Percentiles rank a stretch among this genome's conserved stretches.
These are phyloP conservation scores for Sebastes nivosus DNA, from an alignment of 2,797 vertebrate genomes.

Conservation along the genomic window DNA sequence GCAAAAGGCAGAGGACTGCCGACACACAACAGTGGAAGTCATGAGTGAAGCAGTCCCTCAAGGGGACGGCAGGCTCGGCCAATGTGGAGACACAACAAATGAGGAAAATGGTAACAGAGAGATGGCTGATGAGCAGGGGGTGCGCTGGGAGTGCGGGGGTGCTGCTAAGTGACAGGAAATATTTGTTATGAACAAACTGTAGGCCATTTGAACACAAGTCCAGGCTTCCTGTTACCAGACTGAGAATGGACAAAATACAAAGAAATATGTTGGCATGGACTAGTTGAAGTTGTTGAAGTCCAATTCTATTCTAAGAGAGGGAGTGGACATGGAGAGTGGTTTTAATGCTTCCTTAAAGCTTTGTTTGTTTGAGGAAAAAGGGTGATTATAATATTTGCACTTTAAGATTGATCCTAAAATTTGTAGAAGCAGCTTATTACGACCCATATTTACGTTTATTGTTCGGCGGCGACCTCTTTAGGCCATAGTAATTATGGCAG, in stretches of 20 bases:
- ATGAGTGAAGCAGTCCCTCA: conserved; percentile 66
- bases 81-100: conserved; percentile 51
- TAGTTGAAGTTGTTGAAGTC: not conserved
- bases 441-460: no score
- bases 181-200: conserved; percentile 49
- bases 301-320: not conserved
- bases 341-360: not conserved
- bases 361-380: not conserved
- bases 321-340: not conserved
- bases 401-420: not conserved
- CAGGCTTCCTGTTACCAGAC: not conserved
- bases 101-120: conserved; percentile 59
- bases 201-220: conserved; percentile 9
- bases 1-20: conserved; percentile 70
- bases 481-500: no score
- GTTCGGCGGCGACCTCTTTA: no score
- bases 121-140: conserved; percentile 56
- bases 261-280: conserved; percentile 6
- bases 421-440: no score
- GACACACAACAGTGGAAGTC: conserved; percentile 71
- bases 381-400: not conserved
- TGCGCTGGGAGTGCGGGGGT: conserved; percentile 3
- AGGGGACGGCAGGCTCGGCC: conserved; percentile 50
- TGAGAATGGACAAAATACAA: not conserved
- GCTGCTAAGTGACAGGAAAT: conserved; percentile 53